Conservation (phyloP, 2,888 invertebrate genomes). For the Catocala nupta region DNA sequence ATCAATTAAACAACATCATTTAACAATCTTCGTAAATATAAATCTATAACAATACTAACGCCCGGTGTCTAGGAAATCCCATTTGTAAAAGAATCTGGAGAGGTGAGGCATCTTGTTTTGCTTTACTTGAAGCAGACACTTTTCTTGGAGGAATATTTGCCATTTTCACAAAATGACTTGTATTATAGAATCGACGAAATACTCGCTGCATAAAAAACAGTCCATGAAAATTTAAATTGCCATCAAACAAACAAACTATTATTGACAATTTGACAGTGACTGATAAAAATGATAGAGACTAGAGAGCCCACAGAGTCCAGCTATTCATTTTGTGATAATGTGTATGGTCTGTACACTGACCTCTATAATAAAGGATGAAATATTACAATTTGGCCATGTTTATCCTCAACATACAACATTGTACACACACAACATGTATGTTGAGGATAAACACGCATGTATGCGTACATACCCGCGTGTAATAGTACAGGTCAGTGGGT, state of each 20-base stretch:
- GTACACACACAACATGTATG: too few species aligned
- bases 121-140: conserved; percentile 91
- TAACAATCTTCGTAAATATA: not conserved
- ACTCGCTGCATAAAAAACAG: conserved; percentile 63
- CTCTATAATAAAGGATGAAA: too few species aligned
- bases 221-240: conserved; percentile 26
- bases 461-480: too few species aligned
- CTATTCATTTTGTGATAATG: too few species aligned
- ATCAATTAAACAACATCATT: too few species aligned
- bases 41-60: conserved; percentile 88
- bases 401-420: too few species aligned
- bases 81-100: conserved; percentile 94
- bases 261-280: not conserved
- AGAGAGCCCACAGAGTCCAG: too few species aligned
- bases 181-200: conserved; percentile 44
- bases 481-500: too few species aligned
- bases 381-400: too few species aligned
- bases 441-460: too few species aligned
- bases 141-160: conserved; percentile 93
- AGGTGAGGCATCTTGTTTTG: conserved; percentile 92
- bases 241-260: conserved; percentile 27
- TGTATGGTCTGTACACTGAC: too few species aligned
- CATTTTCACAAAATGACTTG: conserved; percentile 81
- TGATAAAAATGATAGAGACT: not conserved
- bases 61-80: conserved; percentile 95